Evolutionary conservation across 2,113 vertebrate species (phyloP).

Genomic region (Cricetomys ansorgei): DNA sequence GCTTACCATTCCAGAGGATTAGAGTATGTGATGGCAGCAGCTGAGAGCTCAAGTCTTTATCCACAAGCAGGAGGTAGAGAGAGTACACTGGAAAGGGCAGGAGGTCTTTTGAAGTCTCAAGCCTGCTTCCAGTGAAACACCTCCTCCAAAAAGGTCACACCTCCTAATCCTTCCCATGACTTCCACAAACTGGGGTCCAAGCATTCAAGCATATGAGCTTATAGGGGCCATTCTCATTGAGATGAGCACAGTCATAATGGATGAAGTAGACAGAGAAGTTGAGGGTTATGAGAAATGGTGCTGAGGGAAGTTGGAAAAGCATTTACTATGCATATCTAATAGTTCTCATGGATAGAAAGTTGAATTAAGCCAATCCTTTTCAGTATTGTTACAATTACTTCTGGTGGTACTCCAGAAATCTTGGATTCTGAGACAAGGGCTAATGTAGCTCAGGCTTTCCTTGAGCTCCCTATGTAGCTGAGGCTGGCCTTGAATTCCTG

Average conservation of each 20-base stretch:
- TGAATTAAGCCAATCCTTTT: not conserved
- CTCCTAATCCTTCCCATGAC: not conserved
- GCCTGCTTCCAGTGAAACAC: not conserved
- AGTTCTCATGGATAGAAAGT: fast-evolving
- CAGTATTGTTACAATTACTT: not conserved
- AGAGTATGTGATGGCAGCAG: not conserved
- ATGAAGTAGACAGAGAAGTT: not conserved
- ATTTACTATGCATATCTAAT: not conserved
- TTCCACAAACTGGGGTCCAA: not conserved
- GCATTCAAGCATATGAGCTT: not conserved
- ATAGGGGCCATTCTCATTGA: not conserved
- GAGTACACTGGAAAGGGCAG: not conserved
- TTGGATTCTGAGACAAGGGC: not conserved
- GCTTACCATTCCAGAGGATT: not conserved
- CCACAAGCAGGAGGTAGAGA: not conserved
- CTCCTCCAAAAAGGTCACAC: not conserved
- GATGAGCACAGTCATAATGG: not conserved
- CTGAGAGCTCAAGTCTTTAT: not conserved
- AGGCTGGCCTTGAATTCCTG: not conserved
- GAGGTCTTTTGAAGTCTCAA: not conserved
- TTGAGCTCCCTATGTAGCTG: not conserved
- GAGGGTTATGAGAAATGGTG: not conserved
- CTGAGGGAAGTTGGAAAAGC: not conserved
- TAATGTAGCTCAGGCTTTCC: not conserved
- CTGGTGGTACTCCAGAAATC: not conserved